Base-by-base conservation (phyloP, 2,113 vertebrate genomes). In the Chionomys nivalis region DNA sequence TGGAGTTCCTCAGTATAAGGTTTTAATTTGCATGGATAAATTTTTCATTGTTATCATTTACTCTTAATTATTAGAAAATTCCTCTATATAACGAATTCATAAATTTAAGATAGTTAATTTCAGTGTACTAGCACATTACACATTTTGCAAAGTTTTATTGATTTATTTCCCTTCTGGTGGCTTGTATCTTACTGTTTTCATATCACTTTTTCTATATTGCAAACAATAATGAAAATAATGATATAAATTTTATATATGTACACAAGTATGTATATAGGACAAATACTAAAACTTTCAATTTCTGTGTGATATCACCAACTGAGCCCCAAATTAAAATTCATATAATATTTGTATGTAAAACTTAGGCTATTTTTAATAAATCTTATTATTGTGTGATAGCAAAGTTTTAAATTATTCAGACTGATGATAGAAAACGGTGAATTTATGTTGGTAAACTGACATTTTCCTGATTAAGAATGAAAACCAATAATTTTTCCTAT, bases 211-310 rank as follows among this genome's bases (percentile, higher is more conserved):
- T 90, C 55, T 85, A 36, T 86, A 63, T 52, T 75, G 31, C 39
- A 77, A 94, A 72, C 14, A 93, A 75, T 16, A 81, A 68, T 79
- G 33, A 85, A 93, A 87, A 78, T 89, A 77, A 93, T n/a, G n/a
- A 55, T 24, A 78, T 47, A 1, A 47, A 2, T 95, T 92, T 94
- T 76, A 94, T 66, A 72, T 13, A 68, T 19, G 11, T 63, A 0
- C 31, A 44, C 52, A 26, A 68, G 26, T 79, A 55, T 75, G 68
- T 91, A 47, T 93, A 24, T 12, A 58, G 36, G 11, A 8, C 6
- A 91, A 89, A 78, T 79, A 85, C 3, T 12, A 79, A 94, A 86
- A 90, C 91, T 42, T n/a, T 83, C n/a, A 72, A 93, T 94, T 91
- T 90, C 28, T 83, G 26, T 17, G 7, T 17, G 28, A 77, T 52